A percentile compares a stretch with the other conserved stretches of the same genome.
phyloP scores from a whole-genome alignment of 2,113 vertebrate species.

The Neodon shergylaensis region DNA sequence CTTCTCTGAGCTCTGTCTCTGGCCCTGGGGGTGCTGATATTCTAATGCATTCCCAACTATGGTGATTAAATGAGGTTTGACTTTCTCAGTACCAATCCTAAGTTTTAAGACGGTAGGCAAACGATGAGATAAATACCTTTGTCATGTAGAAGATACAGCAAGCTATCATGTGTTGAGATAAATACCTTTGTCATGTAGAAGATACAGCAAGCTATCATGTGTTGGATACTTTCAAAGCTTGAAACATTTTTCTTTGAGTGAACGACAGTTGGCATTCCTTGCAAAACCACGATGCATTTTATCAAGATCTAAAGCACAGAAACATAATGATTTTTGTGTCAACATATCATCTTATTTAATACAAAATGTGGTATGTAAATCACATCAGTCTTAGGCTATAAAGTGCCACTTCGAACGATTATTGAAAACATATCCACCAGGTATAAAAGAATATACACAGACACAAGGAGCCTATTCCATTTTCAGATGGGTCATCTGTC shows the following conservation, averaged over 20 bases:
- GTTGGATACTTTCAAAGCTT: slow-evolving; percentile 89
- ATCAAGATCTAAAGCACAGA: slow-evolving; percentile 89
- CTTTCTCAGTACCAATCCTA: not conserved
- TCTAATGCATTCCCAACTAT: slow-evolving; percentile 1
- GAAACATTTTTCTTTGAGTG: slow-evolving; percentile 84
- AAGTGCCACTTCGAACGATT: slow-evolving; percentile 23
- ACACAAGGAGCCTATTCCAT: not conserved
- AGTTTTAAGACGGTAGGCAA: slow-evolving; percentile 4
- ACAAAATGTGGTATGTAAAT: slow-evolving; percentile 7
- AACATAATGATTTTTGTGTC: slow-evolving; percentile 36
- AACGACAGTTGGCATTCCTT: slow-evolving; percentile 86
- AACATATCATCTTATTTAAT: slow-evolving; percentile 48
- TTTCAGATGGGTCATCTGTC: not conserved
- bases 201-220: slow-evolving; percentile 94
- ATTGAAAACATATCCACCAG: not conserved
- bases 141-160: slow-evolving; percentile 92
- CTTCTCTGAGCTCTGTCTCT: not conserved
- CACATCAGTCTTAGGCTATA: not conserved
- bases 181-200: slow-evolving; percentile 94
- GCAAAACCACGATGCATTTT: slow-evolving; percentile 92
- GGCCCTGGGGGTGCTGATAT: not conserved
- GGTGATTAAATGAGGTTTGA: slow-evolving; percentile 33
- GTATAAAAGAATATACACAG: not conserved
- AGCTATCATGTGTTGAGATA: slow-evolving; percentile 81
- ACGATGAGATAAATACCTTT: slow-evolving; percentile 88